These are phyloP conservation scores for Scaeva pyrastri DNA, from an alignment of 2,888 invertebrate species.

Conservation along the genomic window DNA sequence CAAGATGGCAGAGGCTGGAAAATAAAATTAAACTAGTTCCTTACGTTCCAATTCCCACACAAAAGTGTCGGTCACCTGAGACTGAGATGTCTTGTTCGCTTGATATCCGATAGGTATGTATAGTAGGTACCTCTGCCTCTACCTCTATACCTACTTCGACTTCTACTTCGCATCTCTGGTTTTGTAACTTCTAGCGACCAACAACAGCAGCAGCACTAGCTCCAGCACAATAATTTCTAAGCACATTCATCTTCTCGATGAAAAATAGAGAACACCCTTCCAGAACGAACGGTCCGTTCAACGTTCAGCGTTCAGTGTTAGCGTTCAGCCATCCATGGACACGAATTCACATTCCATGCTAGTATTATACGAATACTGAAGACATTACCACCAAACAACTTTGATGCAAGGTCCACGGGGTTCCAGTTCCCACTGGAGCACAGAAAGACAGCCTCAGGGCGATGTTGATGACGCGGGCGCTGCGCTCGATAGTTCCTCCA, in stretches of 20 bases:
- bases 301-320: no score
- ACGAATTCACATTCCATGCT: conserved; percentile 42
- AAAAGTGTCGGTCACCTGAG: conserved; percentile 72
- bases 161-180: neutral
- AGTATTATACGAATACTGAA: neutral
- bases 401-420: conserved; percentile 38
- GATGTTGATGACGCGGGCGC: conserved; percentile 57
- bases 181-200: neutral
- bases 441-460: conserved; percentile 11
- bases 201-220: neutral
- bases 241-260: conserved; percentile 51
- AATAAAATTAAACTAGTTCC: conserved; percentile 55
- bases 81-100: conserved; percentile 64
- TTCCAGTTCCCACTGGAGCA: conserved; percentile 40
- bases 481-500: conserved; percentile 11
- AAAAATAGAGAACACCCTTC: conserved; percentile 28
- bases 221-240: conserved; percentile 34
- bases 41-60: conserved; percentile 75
- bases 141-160: no score
- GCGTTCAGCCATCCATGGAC: conserved; percentile 27
- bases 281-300: conserved; percentile 18
- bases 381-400: conserved; percentile 24
- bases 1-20: conserved; percentile 17
- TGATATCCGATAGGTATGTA: conserved; percentile 66
- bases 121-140: conserved; percentile 11